Base-by-base conservation (phyloP, 2,113 vertebrate species). In the Gorsachius goisagi region DNA sequence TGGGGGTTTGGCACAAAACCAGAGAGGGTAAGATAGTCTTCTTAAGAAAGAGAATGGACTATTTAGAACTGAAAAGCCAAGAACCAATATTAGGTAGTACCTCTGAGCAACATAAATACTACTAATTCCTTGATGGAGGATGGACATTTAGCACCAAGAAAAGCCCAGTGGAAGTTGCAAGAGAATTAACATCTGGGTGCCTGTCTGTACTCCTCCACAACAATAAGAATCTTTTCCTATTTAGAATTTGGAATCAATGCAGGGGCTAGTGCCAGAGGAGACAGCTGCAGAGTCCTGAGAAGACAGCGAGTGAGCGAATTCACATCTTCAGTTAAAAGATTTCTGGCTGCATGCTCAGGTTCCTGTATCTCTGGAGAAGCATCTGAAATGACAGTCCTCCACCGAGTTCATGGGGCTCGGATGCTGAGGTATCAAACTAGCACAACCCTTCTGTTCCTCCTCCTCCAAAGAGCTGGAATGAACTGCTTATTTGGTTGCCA, bases 201-300 rank as follows among this genome's bases (percentile, higher is more conserved):
- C 66, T 89, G 39, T 86, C 49, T 84, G n/a, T 82, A 63, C 69
- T 71, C 67, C 67, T 93, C 86, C 41, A 76, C 53, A 88, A 67
- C n/a, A 95, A 13, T 59, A 90, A 74, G 50, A 78, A 95, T 88
- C 59, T 94, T 85, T 83, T 93, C 87, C 92, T 94, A 55, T 68
- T 93, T 90, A 94, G 68, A 64, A 89, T 93, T 95, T 97, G 88
- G 88, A 97, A 67, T 44, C 86, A 93, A 49, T 93, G 89, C 75
- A 79, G 81, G 22, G 11, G 83, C 39, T 64, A 69, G 49, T 86
- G 93, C 95, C 95, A 97, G 89, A 95, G 85, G 23, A 97, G 90
- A 96, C 95, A 97, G 95, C 96, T 97, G 95, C 85, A 88, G 32
- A 89, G 80, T 86, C 83, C 88, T 95, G 94, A 96, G 92, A 92